phyloP scores from a whole-genome alignment of 1,140 invertebrate genomes.

The Lethocerus indicus region DNA sequence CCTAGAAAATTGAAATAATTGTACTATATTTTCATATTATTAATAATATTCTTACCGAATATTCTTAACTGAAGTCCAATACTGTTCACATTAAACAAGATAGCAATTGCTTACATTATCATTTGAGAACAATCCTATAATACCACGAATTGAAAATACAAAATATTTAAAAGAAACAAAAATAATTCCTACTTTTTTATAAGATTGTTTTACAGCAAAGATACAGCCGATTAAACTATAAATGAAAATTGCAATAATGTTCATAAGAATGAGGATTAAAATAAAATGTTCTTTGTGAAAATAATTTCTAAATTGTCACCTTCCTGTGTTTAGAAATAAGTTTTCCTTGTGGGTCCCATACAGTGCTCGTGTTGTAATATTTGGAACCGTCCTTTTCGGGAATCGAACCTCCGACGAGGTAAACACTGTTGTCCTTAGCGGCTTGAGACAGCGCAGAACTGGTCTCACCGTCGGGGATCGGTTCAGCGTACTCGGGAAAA shows the following conservation, averaged over 20 bases:
- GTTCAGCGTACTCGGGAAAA: conserved; percentile 75
- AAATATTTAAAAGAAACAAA: no score
- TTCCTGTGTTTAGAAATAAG: conserved; percentile 58
- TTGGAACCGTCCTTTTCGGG: conserved; percentile 56
- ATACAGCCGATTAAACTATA: no score
- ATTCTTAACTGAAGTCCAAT: neutral
- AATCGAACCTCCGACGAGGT: conserved; percentile 77
- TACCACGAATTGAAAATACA: no score
- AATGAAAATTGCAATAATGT: no score
- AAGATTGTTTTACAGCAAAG: no score
- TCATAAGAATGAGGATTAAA: no score
- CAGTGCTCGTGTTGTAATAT: conserved; percentile 80
- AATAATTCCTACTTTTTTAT: no score
- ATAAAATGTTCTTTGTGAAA: neutral
- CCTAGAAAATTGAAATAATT: no score
- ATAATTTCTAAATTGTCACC: conserved; percentile 26
- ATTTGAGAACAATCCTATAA: no score
- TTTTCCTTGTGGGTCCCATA: conserved; percentile 66
- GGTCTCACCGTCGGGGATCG: conserved; percentile 59
- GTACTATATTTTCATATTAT: no score
- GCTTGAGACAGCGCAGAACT: conserved; percentile 45
- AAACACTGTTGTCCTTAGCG: conserved; percentile 62
- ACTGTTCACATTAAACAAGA: no score
- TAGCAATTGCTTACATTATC: no score
- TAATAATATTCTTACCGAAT: neutral